Percentiles rank a stretch among this genome's conserved stretches.
These are phyloP conservation scores for Daptonema setosum DNA, from an alignment of 2,888 invertebrate genomes.

Conservation along the genomic window DNA sequence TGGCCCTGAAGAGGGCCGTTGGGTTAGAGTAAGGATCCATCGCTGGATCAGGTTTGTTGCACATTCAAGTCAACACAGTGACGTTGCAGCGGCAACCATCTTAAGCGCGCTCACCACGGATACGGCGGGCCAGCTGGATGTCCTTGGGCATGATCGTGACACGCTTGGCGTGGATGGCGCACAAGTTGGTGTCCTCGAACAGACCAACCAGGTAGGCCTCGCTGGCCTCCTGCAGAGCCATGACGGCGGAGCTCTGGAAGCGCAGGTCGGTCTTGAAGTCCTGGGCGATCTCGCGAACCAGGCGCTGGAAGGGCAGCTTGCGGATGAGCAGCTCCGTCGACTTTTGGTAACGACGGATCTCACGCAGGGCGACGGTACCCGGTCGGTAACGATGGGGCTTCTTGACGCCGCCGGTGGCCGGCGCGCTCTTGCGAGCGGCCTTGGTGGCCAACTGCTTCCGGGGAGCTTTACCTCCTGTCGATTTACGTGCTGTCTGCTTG, in stretches of 20 bases:
- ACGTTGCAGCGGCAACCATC: too few relatives aligned
- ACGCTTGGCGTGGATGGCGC: constrained; percentile 1
- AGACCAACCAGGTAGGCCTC: neutral
- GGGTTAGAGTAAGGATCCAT: neutral
- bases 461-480: constrained; percentile 36
- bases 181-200: constrained; percentile 1
- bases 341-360: constrained; percentile 88
- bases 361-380: constrained; percentile 83
- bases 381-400: constrained; percentile 88
- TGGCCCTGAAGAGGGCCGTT: neutral
- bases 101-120: neutral
- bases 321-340: constrained; percentile 42
- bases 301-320: constrained; percentile 14
- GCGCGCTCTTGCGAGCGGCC: constrained; percentile 60
- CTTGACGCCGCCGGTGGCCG: constrained; percentile 81
- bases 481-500: constrained; percentile 88
- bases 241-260: constrained; percentile 55
- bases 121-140: neutral
- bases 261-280: constrained; percentile 69
- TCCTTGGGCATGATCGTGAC: constrained; percentile 2
- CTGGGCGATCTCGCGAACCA: constrained; percentile 87
- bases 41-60: neutral
- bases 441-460: neutral
- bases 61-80: too few relatives aligned
- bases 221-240: constrained; percentile 41